Conservation (phyloP, 1,140 invertebrate species). For the Spodoptera litura region DNA sequence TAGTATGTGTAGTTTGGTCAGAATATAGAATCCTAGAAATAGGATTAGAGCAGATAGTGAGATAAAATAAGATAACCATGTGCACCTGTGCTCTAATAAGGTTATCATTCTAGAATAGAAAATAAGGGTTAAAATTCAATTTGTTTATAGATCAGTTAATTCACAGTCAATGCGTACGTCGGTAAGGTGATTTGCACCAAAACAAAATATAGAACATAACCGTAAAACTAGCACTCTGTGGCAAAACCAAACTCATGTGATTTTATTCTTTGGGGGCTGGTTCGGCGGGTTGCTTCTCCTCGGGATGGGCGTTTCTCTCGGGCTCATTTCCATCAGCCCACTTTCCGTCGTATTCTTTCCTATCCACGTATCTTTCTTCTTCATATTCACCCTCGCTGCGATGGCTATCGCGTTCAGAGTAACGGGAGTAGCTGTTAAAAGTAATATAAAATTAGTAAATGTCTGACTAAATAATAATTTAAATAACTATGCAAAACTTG, state of each 20-base stretch:
- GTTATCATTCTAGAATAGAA: too few species aligned
- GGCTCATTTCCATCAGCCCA: slow-evolving; percentile 87
- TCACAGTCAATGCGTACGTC: slow-evolving; percentile 20
- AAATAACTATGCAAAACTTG: neutral
- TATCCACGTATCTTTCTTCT: slow-evolving; percentile 88
- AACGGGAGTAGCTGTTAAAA: slow-evolving; percentile 77
- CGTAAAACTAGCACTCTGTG: slow-evolving; percentile 41
- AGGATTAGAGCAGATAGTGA: too few species aligned
- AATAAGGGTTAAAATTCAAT: too few species aligned
- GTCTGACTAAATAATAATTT: neutral
- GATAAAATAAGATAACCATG: too few species aligned
- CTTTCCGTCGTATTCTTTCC: slow-evolving; percentile 88
- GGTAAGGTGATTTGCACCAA: slow-evolving; percentile 21
- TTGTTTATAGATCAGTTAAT: slow-evolving; percentile 12
- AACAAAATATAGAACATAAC: slow-evolving; percentile 13
- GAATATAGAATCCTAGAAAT: neutral
- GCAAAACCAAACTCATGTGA: slow-evolving; percentile 16
- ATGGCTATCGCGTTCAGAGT: slow-evolving; percentile 88
- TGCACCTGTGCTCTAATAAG: too few species aligned
- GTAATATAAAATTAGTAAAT: neutral
- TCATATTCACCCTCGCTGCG: slow-evolving; percentile 91
- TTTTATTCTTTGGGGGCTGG: slow-evolving; percentile 67
- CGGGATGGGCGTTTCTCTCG: slow-evolving; percentile 64
- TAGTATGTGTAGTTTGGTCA: neutral
- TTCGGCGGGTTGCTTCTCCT: slow-evolving; percentile 74